These are phyloP conservation scores for Austrofundulus limnaeus DNA, from an alignment of 2,113 vertebrate species.

Conservation along the genomic window DNA sequence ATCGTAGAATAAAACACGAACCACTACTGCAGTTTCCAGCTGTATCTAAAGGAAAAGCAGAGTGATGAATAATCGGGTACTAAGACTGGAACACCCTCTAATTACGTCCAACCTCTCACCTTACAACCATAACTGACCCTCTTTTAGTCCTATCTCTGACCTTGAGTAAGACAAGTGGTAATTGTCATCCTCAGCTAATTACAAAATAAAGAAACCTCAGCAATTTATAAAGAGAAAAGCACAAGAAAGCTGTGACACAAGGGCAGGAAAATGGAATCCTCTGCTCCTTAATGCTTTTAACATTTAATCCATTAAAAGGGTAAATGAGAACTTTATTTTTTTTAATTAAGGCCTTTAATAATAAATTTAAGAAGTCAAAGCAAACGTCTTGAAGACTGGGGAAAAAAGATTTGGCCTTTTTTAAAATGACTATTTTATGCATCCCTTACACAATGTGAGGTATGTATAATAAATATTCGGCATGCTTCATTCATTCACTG, in stretches of 20 bases:
- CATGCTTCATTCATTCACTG: slow-evolving; percentile 29
- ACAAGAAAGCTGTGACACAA: slow-evolving; percentile 24
- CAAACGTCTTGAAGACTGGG: not conserved
- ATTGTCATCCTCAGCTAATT: slow-evolving; percentile 71
- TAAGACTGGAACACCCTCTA: not conserved
- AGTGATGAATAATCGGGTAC: slow-evolving; percentile 19
- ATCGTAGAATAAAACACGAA: no score
- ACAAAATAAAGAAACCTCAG: slow-evolving; percentile 51
- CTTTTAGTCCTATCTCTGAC: slow-evolving; percentile 38
- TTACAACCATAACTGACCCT: slow-evolving; percentile 6
- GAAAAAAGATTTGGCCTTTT: not conserved
- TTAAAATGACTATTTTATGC: not conserved
- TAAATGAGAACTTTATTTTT: not conserved
- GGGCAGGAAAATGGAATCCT: slow-evolving; percentile 8
- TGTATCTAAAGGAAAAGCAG: not conserved
- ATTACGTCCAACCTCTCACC: slow-evolving; percentile 4
- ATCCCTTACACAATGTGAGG: slow-evolving; percentile 13
- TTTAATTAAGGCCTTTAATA: not conserved
- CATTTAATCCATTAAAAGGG: not conserved
- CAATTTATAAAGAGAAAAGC: slow-evolving; percentile 21
- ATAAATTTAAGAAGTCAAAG: not conserved
- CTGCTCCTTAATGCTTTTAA: slow-evolving; percentile 46
- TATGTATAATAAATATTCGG: slow-evolving; percentile 21
- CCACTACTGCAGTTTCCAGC: slow-evolving; percentile 9
- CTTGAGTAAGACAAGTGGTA: slow-evolving; percentile 53